Percentiles rank a stretch among this genome's conserved stretches.
Evolutionary conservation across 2,888 invertebrate genomes (phyloP).

Genomic region (Drosophila neoperkinsi): DNA sequence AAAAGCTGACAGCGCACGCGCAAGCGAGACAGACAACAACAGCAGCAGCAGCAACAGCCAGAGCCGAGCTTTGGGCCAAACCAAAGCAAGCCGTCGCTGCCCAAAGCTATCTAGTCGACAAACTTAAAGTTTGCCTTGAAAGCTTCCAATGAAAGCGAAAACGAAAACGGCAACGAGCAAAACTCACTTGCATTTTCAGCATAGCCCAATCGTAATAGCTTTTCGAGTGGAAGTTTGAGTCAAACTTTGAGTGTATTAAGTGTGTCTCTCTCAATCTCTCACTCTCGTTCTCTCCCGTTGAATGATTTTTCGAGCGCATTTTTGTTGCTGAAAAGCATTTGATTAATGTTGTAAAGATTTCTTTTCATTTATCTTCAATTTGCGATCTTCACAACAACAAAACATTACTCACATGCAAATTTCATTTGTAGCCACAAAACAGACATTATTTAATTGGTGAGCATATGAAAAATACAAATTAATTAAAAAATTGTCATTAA

Average conservation of each 20-base stretch:
- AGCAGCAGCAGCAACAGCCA: slow-evolving; percentile 14
- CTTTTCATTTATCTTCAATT: slow-evolving; percentile 64
- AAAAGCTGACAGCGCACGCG: slow-evolving; percentile 60
- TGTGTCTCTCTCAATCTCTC: slow-evolving; percentile 4
- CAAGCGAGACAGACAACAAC: slow-evolving; percentile 51
- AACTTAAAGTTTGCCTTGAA: slow-evolving; percentile 69
- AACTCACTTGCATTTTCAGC: slow-evolving; percentile 75
- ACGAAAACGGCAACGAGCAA: slow-evolving; percentile 38
- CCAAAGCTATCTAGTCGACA: slow-evolving; percentile 42
- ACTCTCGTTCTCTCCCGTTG: slow-evolving; percentile 43
- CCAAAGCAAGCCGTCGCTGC: slow-evolving; percentile 28
- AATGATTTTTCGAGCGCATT: slow-evolving; percentile 67
- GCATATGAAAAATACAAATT: slow-evolving; percentile 30
- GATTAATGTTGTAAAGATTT: slow-evolving; percentile 74
- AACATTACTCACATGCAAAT: slow-evolving; percentile 44
- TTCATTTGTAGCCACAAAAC: slow-evolving; percentile 30
- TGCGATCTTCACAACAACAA: slow-evolving; percentile 49
- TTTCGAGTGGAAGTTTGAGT: slow-evolving; percentile 43
- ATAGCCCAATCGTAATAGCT: slow-evolving; percentile 41
- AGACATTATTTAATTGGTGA: slow-evolving; percentile 69
- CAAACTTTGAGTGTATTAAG: slow-evolving; percentile 41
- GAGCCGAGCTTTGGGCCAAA: slow-evolving; percentile 70
- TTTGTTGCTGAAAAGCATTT: slow-evolving; percentile 53
- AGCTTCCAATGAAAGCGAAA: slow-evolving; percentile 82
- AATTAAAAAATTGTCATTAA: slow-evolving; percentile 57